Conservation (phyloP, 1,140 invertebrate species). For the Drosophila elegans region DNA sequence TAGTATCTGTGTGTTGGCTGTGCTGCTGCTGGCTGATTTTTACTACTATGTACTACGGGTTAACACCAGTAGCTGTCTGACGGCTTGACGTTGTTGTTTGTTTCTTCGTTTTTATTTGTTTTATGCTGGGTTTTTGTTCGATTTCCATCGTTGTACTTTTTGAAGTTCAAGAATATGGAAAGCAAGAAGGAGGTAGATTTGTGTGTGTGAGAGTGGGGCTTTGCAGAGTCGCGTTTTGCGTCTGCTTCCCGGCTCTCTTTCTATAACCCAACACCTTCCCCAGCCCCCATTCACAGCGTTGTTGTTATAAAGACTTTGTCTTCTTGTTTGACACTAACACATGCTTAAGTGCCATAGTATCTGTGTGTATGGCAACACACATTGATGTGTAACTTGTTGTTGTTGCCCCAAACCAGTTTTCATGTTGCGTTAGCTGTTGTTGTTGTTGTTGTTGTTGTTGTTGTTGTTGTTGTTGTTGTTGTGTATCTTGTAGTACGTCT, state of each 20-base stretch:
- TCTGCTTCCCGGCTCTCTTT: conserved; percentile 18
- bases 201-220: conserved; percentile 11
- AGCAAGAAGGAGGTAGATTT: conserved; percentile 50
- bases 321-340: conserved; percentile 55
- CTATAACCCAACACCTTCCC: not conserved
- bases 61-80: conserved; percentile 82
- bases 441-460: conserved; percentile 41
- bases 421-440: conserved; percentile 67
- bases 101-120: conserved; percentile 55
- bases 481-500: conserved; percentile 42
- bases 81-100: conserved; percentile 66
- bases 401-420: conserved; percentile 62
- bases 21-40: conserved; percentile 30
- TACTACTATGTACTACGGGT: conserved; percentile 67
- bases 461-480: conserved; percentile 38
- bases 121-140: conserved; percentile 75
- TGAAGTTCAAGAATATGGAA: conserved; percentile 82
- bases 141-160: conserved; percentile 60
- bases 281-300: conserved; percentile 11
- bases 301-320: conserved; percentile 48
- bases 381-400: conserved; percentile 39
- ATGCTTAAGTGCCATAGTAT: conserved; percentile 19
- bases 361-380: conserved; percentile 38
- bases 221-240: conserved; percentile 32
- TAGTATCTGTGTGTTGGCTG: conserved; percentile 25